Evolutionary conservation across 2,888 invertebrate species (phyloP).

Genomic region (Acheta domesticus): DNA sequence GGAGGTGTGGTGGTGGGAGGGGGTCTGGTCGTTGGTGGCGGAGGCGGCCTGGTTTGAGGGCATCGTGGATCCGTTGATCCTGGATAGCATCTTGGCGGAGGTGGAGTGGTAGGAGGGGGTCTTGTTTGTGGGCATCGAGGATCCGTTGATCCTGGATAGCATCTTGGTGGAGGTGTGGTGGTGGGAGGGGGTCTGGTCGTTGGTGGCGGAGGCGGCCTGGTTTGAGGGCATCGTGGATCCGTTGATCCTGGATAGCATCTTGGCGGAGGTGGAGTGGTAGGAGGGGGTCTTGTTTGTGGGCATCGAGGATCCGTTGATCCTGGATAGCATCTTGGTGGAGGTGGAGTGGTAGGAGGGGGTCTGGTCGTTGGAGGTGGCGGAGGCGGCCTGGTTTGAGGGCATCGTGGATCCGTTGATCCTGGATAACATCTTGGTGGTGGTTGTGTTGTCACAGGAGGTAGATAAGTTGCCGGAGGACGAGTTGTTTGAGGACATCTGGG

Average conservation of each 20-base stretch:
- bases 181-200: conserved; percentile 39
- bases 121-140: conserved; percentile 38
- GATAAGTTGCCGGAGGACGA: conserved; percentile 20
- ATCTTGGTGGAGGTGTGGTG: conserved; percentile 34
- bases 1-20: conserved; percentile 36
- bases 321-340: conserved; percentile 33
- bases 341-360: conserved; percentile 36
- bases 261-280: conserved; percentile 39
- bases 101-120: conserved; percentile 38
- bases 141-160: conserved; percentile 34
- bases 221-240: conserved; percentile 41
- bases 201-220: conserved; percentile 25
- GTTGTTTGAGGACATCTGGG: conserved; percentile 33
- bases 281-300: conserved; percentile 40
- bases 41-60: conserved; percentile 42
- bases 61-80: conserved; percentile 40
- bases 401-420: conserved; percentile 41
- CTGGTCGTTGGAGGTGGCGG: conserved; percentile 37
- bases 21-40: conserved; percentile 38
- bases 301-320: conserved; percentile 37
- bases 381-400: conserved; percentile 37
- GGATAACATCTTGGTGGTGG: conserved; percentile 23
- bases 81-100: conserved; percentile 38
- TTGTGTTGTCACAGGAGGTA: conserved; percentile 24
- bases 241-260: conserved; percentile 43